Base-by-base conservation (phyloP, 1,140 invertebrate genomes). In the Zaprionus davidi region DNA sequence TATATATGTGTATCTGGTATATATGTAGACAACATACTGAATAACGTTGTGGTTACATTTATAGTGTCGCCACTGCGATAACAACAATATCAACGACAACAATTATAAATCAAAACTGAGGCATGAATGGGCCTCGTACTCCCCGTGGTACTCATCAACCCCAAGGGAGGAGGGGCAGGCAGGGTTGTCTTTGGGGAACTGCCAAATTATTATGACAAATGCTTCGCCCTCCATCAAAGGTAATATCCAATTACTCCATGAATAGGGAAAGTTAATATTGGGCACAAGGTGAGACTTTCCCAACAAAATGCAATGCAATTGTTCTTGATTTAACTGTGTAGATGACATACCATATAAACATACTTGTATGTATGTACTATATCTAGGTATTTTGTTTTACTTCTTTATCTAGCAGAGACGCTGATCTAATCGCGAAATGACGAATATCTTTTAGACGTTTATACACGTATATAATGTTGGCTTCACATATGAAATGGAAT, bases 41-140 rank as follows among this genome's bases (percentile, higher is more conserved):
- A 44, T 56, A 24, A 3, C 26, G 36, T 46, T 44, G 66, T 55
- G 56, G 65, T 69, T 74, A 46, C 65, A 56, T 26, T 68, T 69
- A 60, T 60, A 60, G 56, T 24, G 46, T 22, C 28, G 62, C 17
- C 9, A 31, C 24, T 36, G 31, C 36, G 71, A 75, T 70, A 70
- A 70, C 12, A 41, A 51, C 44, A 67, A 58, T 24, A 36, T 6
- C 28, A 41, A 49, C 41, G 31, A 66, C 69, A 31, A 59, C 65
- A 63, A 58, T 64, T 70, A 63, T 28, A 70, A 63, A 75, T 75
- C 66, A 58, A 31, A 56, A 51, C 31, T 22, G 24, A 59, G 58
- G 38, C 66, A 75, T 75, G 58, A 75, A 57, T 75, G 72, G 11
- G 20, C 20, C 20, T 20, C 36, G 7, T 46, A 34, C 31, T 34